Evolutionary conservation across 1,140 invertebrate genomes (phyloP), one percentile per base, ranked within the genome.

Genomic region (Phthorimaea operculella): DNA sequence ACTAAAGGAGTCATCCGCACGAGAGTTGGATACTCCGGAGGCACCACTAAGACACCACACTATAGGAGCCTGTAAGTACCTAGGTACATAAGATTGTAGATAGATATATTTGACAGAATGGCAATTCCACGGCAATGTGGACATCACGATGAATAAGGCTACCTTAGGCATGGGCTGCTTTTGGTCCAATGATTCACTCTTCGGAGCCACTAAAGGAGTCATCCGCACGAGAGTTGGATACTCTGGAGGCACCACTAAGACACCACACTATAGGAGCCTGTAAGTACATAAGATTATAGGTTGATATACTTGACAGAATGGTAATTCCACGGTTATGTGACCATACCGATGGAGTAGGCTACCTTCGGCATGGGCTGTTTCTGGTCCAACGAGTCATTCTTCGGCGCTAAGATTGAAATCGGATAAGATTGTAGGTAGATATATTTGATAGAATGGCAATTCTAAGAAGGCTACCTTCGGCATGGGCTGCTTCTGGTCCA

Each of bases 401-500:
- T 96, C 83, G 97, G 96, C 2, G 93, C 90, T 39, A n/a, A n/a
- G n/a, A n/a, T n/a, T n/a, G n/a, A n/a, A n/a, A n/a, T n/a, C n/a
- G n/a, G n/a, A n/a, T n/a, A n/a, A n/a, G n/a, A n/a, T n/a, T n/a
- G n/a, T n/a, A n/a, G n/a, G n/a, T n/a, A n/a, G n/a, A n/a, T n/a
- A n/a, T n/a, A n/a, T n/a, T n/a, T n/a, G n/a, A n/a, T n/a, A n/a
- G n/a, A n/a, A n/a, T n/a, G n/a, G n/a, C n/a, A n/a, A n/a, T n/a
- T n/a, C n/a, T n/a, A n/a, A n/a, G n/a, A n/a, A n/a, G n/a, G 34
- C 34, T 0, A 97, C 95, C 1, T 96, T 98, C 79, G 96, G 94
- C 6, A 96, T 98, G 94, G 95, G 95, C 45, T 98, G 97, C 81
- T 99, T 99, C 81, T 98, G 96, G 96, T 94, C 93, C n/a, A 93